Percentiles rank a stretch among this genome's conserved stretches.
Conservation (phyloP, 2,888 invertebrate genomes). For the Panzeria rudis region DNA sequence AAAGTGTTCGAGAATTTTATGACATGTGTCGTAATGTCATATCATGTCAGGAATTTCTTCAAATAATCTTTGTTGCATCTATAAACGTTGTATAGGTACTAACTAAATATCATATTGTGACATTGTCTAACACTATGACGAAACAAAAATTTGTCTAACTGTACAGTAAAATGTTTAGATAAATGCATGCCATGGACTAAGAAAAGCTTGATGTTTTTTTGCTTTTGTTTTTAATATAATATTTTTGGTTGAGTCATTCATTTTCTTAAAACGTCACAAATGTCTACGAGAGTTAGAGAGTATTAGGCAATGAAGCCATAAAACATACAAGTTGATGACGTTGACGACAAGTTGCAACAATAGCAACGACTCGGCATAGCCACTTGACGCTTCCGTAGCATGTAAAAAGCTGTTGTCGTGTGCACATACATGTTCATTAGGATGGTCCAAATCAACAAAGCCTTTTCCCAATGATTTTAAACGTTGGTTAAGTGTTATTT, state of each 20-base stretch:
- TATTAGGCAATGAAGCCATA: constrained; percentile 68
- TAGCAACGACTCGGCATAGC: constrained; percentile 72
- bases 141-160: neutral
- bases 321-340: constrained; percentile 63
- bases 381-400: constrained; percentile 75
- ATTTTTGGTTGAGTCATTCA: constrained; percentile 54
- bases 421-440: neutral
- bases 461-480: too few relatives aligned
- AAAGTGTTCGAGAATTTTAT: too few relatives aligned
- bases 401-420: neutral
- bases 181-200: neutral
- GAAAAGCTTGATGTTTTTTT: constrained; percentile 12
- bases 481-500: too few relatives aligned
- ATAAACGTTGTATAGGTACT: neutral
- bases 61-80: too few relatives aligned
- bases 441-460: neutral
- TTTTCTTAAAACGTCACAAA: constrained; percentile 18
- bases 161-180: neutral
- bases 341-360: constrained; percentile 73
- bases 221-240: neutral
- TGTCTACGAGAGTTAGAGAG: constrained; percentile 37
- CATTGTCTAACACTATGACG: neutral
- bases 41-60: too few relatives aligned
- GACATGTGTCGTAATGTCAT: too few relatives aligned
- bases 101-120: neutral